A percentile compares a stretch with the other conserved stretches of the same genome.
phyloP scores from a whole-genome alignment of 1,140 invertebrate genomes.

The Drosophila triauraria region DNA sequence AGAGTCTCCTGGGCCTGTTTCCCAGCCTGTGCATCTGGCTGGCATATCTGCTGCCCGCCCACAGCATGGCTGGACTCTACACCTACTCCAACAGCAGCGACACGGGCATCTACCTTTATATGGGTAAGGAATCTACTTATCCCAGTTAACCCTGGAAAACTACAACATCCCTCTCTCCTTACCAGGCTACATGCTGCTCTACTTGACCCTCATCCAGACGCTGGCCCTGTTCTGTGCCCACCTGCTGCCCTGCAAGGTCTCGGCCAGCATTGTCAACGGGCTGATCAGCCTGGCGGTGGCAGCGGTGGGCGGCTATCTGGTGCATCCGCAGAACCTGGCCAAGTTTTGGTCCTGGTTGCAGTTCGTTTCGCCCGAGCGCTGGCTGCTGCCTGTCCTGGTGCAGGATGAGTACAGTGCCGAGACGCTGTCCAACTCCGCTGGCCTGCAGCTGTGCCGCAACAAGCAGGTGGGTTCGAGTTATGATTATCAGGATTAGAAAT shows the following conservation, averaged over 20 bases:
- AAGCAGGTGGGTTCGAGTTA: constrained; percentile 86
- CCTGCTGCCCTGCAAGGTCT: constrained; percentile 87
- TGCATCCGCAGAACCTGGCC: constrained; percentile 91
- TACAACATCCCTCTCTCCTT: background rate
- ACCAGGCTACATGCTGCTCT: constrained; percentile 91
- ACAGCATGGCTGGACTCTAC: constrained; percentile 94
- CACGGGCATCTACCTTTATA: constrained; percentile 90
- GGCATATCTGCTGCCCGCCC: constrained; percentile 93
- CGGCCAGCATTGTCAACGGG: constrained; percentile 87
- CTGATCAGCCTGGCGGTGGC: constrained; percentile 88
- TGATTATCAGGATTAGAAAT: background rate
- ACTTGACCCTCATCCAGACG: constrained; percentile 90
- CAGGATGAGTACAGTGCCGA: constrained; percentile 89
- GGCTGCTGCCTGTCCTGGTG: constrained; percentile 90
- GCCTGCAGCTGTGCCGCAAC: constrained; percentile 87
- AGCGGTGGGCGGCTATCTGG: constrained; percentile 89
- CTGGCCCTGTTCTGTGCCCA: constrained; percentile 87
- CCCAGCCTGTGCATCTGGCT: constrained; percentile 89
- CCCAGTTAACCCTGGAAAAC: background rate
- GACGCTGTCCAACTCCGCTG: constrained; percentile 87
- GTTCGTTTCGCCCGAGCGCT: constrained; percentile 90
- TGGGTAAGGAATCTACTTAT: constrained; percentile 86
- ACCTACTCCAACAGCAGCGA: constrained; percentile 88
- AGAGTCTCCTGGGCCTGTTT: constrained; percentile 78
- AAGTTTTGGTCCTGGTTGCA: constrained; percentile 88